phyloP scores from a whole-genome alignment of 2,888 invertebrate species.

The Bibio marci region DNA sequence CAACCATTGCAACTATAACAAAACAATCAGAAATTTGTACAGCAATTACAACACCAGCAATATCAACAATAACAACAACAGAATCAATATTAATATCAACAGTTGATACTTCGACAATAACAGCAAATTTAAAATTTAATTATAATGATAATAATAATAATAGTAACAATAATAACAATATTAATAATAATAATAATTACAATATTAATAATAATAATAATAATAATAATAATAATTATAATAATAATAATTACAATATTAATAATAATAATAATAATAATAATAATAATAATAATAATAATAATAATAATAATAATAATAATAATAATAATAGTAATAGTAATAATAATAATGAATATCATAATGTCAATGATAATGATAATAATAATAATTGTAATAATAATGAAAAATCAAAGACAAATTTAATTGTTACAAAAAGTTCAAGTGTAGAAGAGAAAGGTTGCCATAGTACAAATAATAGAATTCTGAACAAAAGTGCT shows the following conservation, averaged over 20 bases:
- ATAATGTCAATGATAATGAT: too few species aligned
- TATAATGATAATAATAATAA: too few species aligned
- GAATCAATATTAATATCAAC: conserved; percentile 19
- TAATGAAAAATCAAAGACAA: conserved; percentile 17
- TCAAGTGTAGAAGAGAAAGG: conserved; percentile 21
- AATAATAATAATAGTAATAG: too few species aligned
- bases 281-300: conserved; percentile 21
- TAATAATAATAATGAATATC: too few species aligned
- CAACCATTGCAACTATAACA: conserved; percentile 16
- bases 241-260: too few species aligned
- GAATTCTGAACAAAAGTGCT: conserved; percentile 21
- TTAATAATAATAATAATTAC: too few species aligned
- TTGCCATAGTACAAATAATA: conserved; percentile 6
- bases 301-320: too few species aligned
- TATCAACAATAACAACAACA: conserved; percentile 25
- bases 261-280: conserved; percentile 26
- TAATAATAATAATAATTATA: conserved; percentile 15
- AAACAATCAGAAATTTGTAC: conserved; percentile 15
- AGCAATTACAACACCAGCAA: conserved; percentile 16
- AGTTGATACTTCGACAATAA: conserved; percentile 14
- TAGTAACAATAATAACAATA: too few species aligned
- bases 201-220: too few species aligned
- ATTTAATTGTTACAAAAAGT: conserved; percentile 21
- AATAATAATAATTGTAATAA: too few species aligned
- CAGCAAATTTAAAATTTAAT: too few species aligned